Conservation (phyloP, 2,797 vertebrate species). For the Pseudochirops corinnae region DNA sequence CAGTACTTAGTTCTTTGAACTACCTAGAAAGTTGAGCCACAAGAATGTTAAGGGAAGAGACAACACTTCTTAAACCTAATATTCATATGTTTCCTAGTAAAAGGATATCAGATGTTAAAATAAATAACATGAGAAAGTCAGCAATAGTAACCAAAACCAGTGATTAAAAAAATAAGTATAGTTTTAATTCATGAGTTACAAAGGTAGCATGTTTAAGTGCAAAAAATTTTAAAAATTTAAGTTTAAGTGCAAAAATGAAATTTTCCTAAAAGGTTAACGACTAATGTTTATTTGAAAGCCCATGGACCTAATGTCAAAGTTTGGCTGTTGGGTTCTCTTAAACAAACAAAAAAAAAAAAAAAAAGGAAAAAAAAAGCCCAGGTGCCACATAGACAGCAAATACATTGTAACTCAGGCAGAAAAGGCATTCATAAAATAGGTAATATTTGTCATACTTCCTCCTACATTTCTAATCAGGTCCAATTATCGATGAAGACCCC, state of each 20-base stretch:
- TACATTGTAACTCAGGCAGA: slow-evolving; percentile 5
- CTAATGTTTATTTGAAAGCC: background rate
- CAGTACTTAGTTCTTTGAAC: slow-evolving; percentile 4
- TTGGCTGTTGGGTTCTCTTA: background rate
- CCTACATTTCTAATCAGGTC: slow-evolving; percentile 55
- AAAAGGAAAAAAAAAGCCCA: background rate
- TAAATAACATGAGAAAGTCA: slow-evolving; percentile 37
- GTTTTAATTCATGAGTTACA: slow-evolving; percentile 40
- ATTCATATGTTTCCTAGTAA: background rate
- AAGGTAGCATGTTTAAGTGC: slow-evolving; percentile 30
- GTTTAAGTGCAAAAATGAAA: slow-evolving; percentile 33
- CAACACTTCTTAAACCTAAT: background rate
- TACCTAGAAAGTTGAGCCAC: background rate
- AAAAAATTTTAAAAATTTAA: slow-evolving; percentile 13
- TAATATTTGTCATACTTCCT: slow-evolving; percentile 27
- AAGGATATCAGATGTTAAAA: slow-evolving; percentile 5
- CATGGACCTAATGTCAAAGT: background rate
- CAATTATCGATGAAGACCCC: slow-evolving; percentile 31
- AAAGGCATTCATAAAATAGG: slow-evolving; percentile 20
- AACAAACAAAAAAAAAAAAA: background rate
- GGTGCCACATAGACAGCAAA: background rate
- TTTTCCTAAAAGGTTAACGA: slow-evolving; percentile 22
- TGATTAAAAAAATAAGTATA: background rate
- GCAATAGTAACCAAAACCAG: slow-evolving; percentile 43
- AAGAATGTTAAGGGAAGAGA: background rate